Base-by-base conservation (phyloP, 35 echinoderm and acorn worm species). In the Heliocidaris tuberculata region DNA sequence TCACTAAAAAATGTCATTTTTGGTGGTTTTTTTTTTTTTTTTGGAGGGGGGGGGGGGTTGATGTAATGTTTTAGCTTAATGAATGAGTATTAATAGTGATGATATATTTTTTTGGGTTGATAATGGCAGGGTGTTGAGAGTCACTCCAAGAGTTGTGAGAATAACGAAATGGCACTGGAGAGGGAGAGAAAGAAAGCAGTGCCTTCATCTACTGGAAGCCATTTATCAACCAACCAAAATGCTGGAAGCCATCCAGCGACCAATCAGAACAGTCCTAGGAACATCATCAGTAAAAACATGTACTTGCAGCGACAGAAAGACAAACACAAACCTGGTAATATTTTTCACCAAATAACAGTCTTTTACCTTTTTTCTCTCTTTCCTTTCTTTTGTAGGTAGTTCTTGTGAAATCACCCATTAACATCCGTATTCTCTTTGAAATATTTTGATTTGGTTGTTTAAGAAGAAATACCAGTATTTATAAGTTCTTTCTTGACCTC, bases 171-270 rank as follows among this genome's bases (percentile, higher is more conserved):
- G 87, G 87, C 87, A 48, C 2, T 11, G 31, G 87, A 89, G 24
- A 89, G 87, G 87, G 87, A 89, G 9, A 89, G 87, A 48, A 89
- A 89, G 87, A 89, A 89, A 48, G 31, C 87, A n/a, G 47, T 48
- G 47, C 87, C 87, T 89, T 89, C 87, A 89, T 47, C 31, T 89
- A 89, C 87, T 89, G 87, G 87, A 89, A 89, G 87, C 87, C 87
- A 89, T 89, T n/a, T 48, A 89, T 89, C 87, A 48, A 32, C 87
- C 87, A 89, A 89, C 32, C 87, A 89, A 19, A 89, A 89, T n/a
- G 27, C 65, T 78, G 65, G 27, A 19, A 42, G 87, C 87, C 87
- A 47, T 89, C 19, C 87, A 89, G 31, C 87, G 12, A 47, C 87
- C 29, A 47, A 9, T 89, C 87, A 89, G 29, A 89, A 89, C 87